These are phyloP conservation scores for Moxostoma hubbsi DNA, from an alignment of 2,797 vertebrate genomes.

Conservation along the genomic window DNA sequence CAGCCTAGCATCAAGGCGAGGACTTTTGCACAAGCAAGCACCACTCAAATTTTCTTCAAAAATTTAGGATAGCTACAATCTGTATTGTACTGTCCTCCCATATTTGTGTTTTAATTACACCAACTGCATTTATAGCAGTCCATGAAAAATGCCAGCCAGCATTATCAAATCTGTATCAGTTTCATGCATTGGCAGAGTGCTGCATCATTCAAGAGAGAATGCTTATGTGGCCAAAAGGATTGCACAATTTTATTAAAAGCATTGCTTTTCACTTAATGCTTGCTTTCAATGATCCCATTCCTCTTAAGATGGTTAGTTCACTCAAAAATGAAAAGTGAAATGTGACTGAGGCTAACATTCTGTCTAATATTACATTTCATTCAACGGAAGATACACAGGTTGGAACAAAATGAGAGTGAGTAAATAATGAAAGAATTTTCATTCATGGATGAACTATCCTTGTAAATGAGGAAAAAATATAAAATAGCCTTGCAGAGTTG, in stretches of 20 bases:
- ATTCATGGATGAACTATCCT: neutral
- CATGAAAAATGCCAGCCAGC: neutral
- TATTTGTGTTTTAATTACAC: too few relatives aligned
- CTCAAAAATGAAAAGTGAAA: too few relatives aligned
- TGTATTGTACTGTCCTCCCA: too few relatives aligned
- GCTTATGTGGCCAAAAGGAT: conserved; percentile 9
- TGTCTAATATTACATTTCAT: too few relatives aligned
- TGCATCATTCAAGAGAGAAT: neutral
- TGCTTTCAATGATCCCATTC: neutral
- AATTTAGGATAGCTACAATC: too few relatives aligned
- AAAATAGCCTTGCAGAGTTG: neutral
- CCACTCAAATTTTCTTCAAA: too few relatives aligned
- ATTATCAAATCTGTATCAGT: neutral
- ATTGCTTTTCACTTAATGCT: neutral
- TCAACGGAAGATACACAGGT: too few relatives aligned
- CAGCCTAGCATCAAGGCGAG: too few relatives aligned
- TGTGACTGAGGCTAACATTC: too few relatives aligned
- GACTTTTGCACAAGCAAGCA: too few relatives aligned
- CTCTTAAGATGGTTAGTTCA: neutral
- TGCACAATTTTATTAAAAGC: conserved; percentile 1
- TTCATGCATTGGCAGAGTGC: neutral
- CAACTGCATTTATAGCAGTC: neutral
- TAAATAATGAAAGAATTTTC: too few relatives aligned
- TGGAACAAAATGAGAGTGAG: too few relatives aligned
- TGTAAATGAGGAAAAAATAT: conserved; percentile 8